A percentile compares a stretch with the other conserved stretches of the same genome.
Conservation (phyloP, 1,140 invertebrate genomes). For the Aphaenogaster floridana region DNA sequence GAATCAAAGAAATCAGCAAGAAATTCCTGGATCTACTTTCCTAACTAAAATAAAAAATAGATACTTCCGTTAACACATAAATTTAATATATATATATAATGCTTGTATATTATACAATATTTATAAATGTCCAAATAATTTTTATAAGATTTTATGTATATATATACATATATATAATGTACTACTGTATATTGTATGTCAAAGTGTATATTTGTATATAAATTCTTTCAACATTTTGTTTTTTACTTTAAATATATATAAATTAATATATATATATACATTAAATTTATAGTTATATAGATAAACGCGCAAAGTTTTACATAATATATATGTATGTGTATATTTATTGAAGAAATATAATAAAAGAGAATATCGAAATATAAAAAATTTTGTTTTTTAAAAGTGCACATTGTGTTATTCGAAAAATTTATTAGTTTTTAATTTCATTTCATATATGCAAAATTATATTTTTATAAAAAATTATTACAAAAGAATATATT, state of each 20-base stretch:
- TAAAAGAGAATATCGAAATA: neutral
- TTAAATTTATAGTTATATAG: conserved; percentile 4
- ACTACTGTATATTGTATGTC: neutral
- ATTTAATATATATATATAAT: neutral
- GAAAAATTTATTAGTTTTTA: conserved; percentile 14
- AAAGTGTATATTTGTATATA: neutral
- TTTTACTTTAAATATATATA: neutral
- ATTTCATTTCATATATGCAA: neutral
- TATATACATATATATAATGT: neutral
- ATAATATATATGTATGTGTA: neutral
- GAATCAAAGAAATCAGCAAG: neutral
- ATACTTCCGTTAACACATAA: neutral
- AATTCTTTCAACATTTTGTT: neutral
- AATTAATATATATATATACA: neutral
- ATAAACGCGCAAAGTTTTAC: neutral
- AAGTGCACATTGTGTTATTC: neutral
- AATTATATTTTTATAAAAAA: conserved; percentile 9
- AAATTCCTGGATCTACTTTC: neutral
- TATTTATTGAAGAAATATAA: neutral
- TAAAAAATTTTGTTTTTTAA: neutral
- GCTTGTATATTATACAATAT: neutral
- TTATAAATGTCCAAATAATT: neutral
- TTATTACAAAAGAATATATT: neutral
- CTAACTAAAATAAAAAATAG: neutral
- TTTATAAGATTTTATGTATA: neutral